phyloP scores from a whole-genome alignment of 2,888 invertebrate genomes.

The Drosophila algonquin region DNA sequence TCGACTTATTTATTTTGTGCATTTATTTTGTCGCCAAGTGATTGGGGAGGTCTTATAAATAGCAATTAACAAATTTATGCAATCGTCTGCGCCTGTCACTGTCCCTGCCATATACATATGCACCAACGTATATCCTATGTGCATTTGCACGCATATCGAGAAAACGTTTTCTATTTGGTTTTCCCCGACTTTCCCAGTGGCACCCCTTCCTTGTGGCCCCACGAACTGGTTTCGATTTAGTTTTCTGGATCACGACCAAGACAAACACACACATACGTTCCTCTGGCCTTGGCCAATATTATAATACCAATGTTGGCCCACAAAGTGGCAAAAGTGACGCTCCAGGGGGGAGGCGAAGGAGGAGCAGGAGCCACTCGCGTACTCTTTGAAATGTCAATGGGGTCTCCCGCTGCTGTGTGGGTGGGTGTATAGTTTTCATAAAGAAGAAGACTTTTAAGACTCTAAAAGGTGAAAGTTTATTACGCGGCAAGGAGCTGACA shows the following conservation, averaged over 20 bases:
- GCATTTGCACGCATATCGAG: constrained; percentile 42
- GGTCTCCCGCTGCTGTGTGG: constrained; percentile 11
- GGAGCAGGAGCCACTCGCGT: constrained; percentile 3
- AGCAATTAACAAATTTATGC: constrained; percentile 78
- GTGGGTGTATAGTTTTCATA: background rate
- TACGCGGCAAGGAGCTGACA: background rate
- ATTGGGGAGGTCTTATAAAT: constrained; percentile 60
- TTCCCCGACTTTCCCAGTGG: constrained; percentile 22
- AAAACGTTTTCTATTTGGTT: constrained; percentile 44
- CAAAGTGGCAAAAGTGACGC: constrained; percentile 13
- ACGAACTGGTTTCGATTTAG: constrained; percentile 34
- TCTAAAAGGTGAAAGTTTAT: background rate
- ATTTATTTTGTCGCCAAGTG: constrained; percentile 49
- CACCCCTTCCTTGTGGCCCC: background rate
- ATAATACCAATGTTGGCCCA: constrained; percentile 19
- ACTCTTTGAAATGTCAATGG: constrained; percentile 22
- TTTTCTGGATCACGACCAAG: constrained; percentile 42
- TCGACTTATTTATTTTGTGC: constrained; percentile 43
- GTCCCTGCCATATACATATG: too few species aligned
- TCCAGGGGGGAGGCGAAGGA: background rate
- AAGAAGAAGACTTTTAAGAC: background rate
- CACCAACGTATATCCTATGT: background rate
- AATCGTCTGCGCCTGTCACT: constrained; percentile 33
- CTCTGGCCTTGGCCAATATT: constrained; percentile 34
- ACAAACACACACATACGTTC: constrained; percentile 13